phyloP scores from a whole-genome alignment of 2,888 invertebrate species.

The Thymelicus acteon region DNA sequence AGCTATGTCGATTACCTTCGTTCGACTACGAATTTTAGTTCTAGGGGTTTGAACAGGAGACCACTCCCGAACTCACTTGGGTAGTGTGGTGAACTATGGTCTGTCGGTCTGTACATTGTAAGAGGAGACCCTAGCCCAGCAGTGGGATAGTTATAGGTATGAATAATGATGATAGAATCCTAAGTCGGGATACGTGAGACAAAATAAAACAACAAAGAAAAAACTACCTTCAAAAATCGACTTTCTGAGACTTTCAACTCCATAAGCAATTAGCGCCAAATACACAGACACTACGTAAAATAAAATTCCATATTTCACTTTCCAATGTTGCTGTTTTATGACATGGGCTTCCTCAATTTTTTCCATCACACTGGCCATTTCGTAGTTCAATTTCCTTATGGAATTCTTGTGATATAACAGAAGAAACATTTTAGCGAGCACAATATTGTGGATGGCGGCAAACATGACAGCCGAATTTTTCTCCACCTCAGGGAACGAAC shows the following conservation, averaged over 20 bases:
- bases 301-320: slow-evolving; percentile 63
- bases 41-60: too few species aligned
- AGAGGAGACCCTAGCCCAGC: too few species aligned
- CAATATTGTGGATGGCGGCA: slow-evolving; percentile 72
- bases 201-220: slow-evolving; percentile 15
- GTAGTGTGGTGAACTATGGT: too few species aligned
- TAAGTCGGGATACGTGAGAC: background rate
- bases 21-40: too few species aligned
- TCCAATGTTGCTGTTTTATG: slow-evolving; percentile 67
- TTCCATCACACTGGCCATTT: slow-evolving; percentile 66
- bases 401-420: slow-evolving; percentile 67
- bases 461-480: slow-evolving; percentile 77
- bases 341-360: slow-evolving; percentile 60
- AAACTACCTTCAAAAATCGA: slow-evolving; percentile 63
- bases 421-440: slow-evolving; percentile 70
- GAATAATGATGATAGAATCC: too few species aligned
- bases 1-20: too few species aligned
- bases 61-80: too few species aligned
- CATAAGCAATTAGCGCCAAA: slow-evolving; percentile 66
- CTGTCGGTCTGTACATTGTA: too few species aligned
- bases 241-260: slow-evolving; percentile 67
- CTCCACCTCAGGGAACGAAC: slow-evolving; percentile 70
- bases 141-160: too few species aligned
- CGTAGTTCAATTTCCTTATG: slow-evolving; percentile 69
- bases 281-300: slow-evolving; percentile 69